These are phyloP conservation scores for Ochotona curzoniae DNA, from an alignment of 2,113 vertebrate species.

Conservation along the genomic window DNA sequence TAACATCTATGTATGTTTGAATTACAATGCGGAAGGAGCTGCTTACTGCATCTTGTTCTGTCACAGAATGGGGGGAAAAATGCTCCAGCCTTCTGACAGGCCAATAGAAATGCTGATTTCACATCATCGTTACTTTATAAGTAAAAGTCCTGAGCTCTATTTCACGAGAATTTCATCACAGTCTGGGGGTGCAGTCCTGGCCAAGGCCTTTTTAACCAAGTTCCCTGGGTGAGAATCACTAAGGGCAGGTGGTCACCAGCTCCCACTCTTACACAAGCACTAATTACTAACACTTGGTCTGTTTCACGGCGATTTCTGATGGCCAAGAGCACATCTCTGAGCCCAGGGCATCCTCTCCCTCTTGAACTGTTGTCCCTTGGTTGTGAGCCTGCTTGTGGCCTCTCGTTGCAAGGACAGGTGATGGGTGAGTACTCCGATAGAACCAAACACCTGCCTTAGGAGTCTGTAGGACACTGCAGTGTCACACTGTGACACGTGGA, in stretches of 20 bases:
- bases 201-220: slow-evolving; percentile 49
- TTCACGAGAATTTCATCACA: slow-evolving; percentile 37
- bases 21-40: neutral
- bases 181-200: slow-evolving; percentile 45
- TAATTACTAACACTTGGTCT: slow-evolving; percentile 18
- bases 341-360: slow-evolving; percentile 46
- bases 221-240: slow-evolving; percentile 70
- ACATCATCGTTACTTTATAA: neutral
- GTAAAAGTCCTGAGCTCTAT: neutral
- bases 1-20: neutral
- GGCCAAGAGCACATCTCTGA: slow-evolving; percentile 33
- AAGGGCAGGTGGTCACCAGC: slow-evolving; percentile 38
- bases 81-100: neutral
- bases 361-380: slow-evolving; percentile 54
- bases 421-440: slow-evolving; percentile 30
- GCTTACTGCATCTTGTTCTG: slow-evolving; percentile 18
- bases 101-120: neutral
- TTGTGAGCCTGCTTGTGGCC: neutral
- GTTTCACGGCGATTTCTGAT: slow-evolving; percentile 56
- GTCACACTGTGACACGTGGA: neutral
- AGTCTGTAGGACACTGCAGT: neutral
- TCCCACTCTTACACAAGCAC: neutral
- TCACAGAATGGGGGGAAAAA: neutral
- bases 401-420: slow-evolving; percentile 33
- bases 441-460: slow-evolving; percentile 46